Evolutionary conservation across 2,888 invertebrate genomes (phyloP), one percentile per base, ranked within the genome.

Genomic region (Idaea straminata): DNA sequence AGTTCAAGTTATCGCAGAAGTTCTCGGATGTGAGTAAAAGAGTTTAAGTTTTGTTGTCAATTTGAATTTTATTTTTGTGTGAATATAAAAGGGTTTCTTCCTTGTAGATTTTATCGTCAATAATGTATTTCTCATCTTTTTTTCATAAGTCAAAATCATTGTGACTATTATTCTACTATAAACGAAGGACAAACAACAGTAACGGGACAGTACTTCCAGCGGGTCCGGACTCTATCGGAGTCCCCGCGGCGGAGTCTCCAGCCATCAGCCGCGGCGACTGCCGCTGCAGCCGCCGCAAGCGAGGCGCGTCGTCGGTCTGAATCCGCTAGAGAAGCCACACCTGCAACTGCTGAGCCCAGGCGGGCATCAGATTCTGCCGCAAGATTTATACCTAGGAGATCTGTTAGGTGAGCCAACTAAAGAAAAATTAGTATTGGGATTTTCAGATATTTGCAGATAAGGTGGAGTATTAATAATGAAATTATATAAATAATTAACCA

Each of bases 1-100:
- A 92, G 71, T 92, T 91, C 72, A 91, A 91, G 75, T 87, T 92
- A 78, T 90, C 92, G 10, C 91, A 92, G 70, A 80, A 87, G 65
- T 92, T 92, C 76, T 88, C 91, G 13, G 92, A 92, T 81, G 92
- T 92, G 75, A 74, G 80, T 70, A 68, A 74, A 66, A 47, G 47
- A 47, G 47, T 47, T 47, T 47, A 13, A 47, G 47, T 47, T 47
- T 47, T 47, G 47, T 47, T 7, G 47, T 25, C 25, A 25, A 47
- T 47, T 13, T 10, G 36, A 36, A 4, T 36, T 25, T 25, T 25
- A 25, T 25, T 1, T 25, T 25, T 25, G 25, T 25, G 25, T 25
- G 1, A 2, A 25, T 25, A 25, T 25, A 25, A 25, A 25, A 25
- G 25, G 25, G 25, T 25, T 25, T 25, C 25, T 25, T 25, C 25